phyloP scores from a whole-genome alignment of 2,113 vertebrate genomes.

The Vulpes lagopus region DNA sequence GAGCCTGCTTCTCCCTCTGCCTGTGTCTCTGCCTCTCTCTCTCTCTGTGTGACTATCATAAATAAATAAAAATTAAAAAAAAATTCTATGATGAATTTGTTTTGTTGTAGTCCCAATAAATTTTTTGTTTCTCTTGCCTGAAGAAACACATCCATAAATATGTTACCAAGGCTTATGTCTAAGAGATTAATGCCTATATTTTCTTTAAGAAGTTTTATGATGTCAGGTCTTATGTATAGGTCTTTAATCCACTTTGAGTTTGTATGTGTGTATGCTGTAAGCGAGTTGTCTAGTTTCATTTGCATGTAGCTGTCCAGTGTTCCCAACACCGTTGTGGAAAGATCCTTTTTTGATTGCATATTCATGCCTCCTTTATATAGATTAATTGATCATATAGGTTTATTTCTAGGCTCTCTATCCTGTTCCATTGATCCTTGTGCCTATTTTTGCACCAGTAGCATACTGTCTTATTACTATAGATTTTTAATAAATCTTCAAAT shows the following conservation, averaged over 20 bases:
- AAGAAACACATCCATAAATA: background rate
- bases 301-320: background rate
- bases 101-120: background rate
- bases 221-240: background rate
- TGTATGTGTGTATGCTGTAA: background rate
- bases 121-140: background rate
- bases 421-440: background rate
- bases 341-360: background rate
- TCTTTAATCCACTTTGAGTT: background rate
- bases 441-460: background rate
- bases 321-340: background rate
- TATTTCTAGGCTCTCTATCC: background rate
- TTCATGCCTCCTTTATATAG: background rate
- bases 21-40: no score
- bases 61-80: background rate
- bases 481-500: background rate
- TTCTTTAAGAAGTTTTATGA: background rate
- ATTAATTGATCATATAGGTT: background rate
- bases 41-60: no score
- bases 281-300: background rate
- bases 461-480: background rate
- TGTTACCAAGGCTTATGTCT: background rate
- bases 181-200: background rate
- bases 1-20: no score
- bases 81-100: background rate